phyloP scores from a whole-genome alignment of 2,113 vertebrate species.

The Ptyas mucosa region DNA sequence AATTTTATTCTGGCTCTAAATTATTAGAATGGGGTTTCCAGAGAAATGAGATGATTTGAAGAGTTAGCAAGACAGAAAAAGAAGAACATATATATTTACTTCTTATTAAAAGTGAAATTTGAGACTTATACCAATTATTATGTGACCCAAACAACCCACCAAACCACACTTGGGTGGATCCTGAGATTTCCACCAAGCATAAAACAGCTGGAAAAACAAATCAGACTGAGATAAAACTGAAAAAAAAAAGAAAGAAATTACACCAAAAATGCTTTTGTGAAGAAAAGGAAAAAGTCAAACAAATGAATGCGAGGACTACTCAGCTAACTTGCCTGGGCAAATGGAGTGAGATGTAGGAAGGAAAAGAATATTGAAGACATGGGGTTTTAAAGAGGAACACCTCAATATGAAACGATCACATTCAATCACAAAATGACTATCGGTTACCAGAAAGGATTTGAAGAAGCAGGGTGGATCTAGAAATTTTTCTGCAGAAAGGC shows the following conservation, averaged over 20 bases:
- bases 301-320: not conserved
- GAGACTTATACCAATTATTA: not conserved
- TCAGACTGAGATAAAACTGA: not conserved
- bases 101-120: not conserved
- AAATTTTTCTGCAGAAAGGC: not conserved
- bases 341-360: not conserved
- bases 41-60: not conserved
- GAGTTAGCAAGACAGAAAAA: not conserved
- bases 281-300: not conserved
- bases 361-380: not conserved
- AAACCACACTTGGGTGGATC: not conserved
- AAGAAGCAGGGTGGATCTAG: not conserved
- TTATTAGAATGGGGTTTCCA: not conserved
- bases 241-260: not conserved
- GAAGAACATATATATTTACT: not conserved
- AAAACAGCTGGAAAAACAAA: not conserved
- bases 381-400: not conserved
- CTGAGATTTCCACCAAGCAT: not conserved
- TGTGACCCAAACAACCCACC: not conserved
- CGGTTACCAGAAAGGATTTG: not conserved
- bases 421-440: not conserved
- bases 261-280: not conserved
- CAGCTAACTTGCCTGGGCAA: not conserved
- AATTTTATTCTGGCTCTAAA: not conserved
- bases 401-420: not conserved